phyloP scores from a whole-genome alignment of 2,888 invertebrate genomes.

The Atrina japonica region DNA sequence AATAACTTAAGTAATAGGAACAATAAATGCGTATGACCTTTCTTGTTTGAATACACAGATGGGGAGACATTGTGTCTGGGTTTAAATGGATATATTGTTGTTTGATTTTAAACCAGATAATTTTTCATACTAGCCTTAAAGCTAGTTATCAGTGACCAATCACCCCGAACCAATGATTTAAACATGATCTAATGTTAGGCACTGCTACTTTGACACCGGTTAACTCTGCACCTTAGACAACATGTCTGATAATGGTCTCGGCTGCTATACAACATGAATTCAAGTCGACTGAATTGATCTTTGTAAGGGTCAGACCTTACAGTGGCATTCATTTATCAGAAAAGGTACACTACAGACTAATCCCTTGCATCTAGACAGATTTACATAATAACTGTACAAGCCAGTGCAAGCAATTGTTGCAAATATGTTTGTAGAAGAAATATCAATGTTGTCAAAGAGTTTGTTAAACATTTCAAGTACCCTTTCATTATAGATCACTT shows the following conservation, averaged over 20 bases:
- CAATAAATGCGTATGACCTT: no score
- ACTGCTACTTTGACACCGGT: no score
- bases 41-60: neutral
- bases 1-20: neutral
- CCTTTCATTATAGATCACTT: slow-evolving; percentile 1
- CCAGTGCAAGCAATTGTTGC: slow-evolving; percentile 3
- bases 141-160: slow-evolving; percentile 4
- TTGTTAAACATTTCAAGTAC: slow-evolving; percentile 23
- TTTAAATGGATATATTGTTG: neutral
- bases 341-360: slow-evolving; percentile 8
- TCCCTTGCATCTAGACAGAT: slow-evolving; percentile 1
- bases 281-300: slow-evolving; percentile 10
- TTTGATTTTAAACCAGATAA: slow-evolving; percentile 14
- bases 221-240: no score
- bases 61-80: slow-evolving; percentile 2
- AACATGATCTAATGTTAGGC: slow-evolving; percentile 2
- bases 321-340: slow-evolving; percentile 7
- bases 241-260: no score
- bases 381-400: slow-evolving; percentile 16
- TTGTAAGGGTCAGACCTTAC: slow-evolving; percentile 11
- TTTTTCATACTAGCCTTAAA: slow-evolving; percentile 2
- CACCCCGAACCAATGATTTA: neutral
- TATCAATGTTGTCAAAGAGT: slow-evolving; percentile 22
- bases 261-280: no score
- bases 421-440: slow-evolving; percentile 23